phyloP scores from a whole-genome alignment of 2,797 vertebrate species.

The Heterohyrax brucei region DNA sequence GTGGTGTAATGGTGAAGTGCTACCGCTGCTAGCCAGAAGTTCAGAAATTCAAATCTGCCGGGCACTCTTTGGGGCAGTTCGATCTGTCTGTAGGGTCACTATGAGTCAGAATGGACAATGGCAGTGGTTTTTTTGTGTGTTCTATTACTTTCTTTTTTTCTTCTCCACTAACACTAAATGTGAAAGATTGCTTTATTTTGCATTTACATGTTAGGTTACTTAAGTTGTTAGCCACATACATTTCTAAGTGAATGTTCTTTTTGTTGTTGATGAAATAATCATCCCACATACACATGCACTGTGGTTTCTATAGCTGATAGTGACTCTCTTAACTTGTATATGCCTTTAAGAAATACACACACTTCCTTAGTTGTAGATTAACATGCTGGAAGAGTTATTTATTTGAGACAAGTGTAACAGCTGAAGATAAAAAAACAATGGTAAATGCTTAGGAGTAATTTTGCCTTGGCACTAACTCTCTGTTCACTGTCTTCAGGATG shows the following conservation, averaged over 20 bases:
- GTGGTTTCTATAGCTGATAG: background rate
- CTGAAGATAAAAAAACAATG: slow-evolving; percentile 22
- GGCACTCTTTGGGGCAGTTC: no score
- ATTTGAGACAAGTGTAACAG: slow-evolving; percentile 56
- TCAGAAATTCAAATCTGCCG: no score
- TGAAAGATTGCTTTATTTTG: slow-evolving; percentile 31
- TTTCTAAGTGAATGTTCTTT: slow-evolving; percentile 1
- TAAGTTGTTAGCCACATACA: slow-evolving; percentile 67
- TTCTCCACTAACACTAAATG: background rate
- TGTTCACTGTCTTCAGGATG: slow-evolving; percentile 72
- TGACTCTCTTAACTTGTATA: background rate
- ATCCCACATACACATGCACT: background rate
- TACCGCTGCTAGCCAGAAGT: no score
- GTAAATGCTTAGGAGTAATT: slow-evolving; percentile 64
- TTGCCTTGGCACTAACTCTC: slow-evolving; percentile 67
- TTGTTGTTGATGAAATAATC: slow-evolving; percentile 38
- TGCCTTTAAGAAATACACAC: background rate
- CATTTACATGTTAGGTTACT: slow-evolving; percentile 24
- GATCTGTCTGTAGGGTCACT: no score
- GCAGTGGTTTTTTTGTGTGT: no score
- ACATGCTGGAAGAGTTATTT: slow-evolving; percentile 28
- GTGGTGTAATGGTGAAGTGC: no score
- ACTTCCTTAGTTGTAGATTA: slow-evolving; percentile 53
- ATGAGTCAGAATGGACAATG: no score
- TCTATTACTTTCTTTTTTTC: background rate